Base-by-base conservation (phyloP, 92 coral and sea anemone genomes). In the Blastomussa wellsi region DNA sequence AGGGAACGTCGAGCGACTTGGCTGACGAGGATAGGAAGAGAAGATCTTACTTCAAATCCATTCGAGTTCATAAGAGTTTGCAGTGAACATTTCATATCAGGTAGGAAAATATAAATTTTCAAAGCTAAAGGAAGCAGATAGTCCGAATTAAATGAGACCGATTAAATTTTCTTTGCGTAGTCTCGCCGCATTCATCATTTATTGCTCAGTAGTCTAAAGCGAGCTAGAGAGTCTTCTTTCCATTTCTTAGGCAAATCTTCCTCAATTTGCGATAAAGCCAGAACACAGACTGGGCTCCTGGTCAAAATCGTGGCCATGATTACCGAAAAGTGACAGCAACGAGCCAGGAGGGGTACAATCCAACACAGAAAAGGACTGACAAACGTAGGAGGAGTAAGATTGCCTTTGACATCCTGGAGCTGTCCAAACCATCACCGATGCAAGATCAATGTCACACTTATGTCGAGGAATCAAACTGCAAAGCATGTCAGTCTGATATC, bases 1-100 rank as follows among this genome's bases (percentile, higher is more conserved):
- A 44, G 49, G 49, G 49, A 44, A 44, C 49, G 49, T 44, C 49
- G 49, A 44, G 49, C 49, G 11, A 44, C 49, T 44, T 85, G 92
- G 90, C 67, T 86, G 37, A 76, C 68, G 47, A 80, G 86, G 85
- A 52, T 89, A 33, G 86, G 89, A 42, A 72, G 92, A 37, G 89
- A 65, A n/a, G 92, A 79, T 72, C 79, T 89, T 77, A 53, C 90
- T 80, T 84, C 90, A 68, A 78, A 85, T 67, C 81, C 74, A 68
- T 48, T 53, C 73, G 78, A 80, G 16, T 82, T 86, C 60, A 70
- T 67, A 57, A 79, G 92, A 78, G 86, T 89, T 49, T 86, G 89
- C 86, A 86, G 92, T 64, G 89, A 86, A 37, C 90, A 87, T 75
- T 87, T 87, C 66, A 81, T 87, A 64, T 80, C 86, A 74, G 87